Evolutionary conservation across 2,113 vertebrate genomes (phyloP).

Genomic region (Salvelinus alpinus): DNA sequence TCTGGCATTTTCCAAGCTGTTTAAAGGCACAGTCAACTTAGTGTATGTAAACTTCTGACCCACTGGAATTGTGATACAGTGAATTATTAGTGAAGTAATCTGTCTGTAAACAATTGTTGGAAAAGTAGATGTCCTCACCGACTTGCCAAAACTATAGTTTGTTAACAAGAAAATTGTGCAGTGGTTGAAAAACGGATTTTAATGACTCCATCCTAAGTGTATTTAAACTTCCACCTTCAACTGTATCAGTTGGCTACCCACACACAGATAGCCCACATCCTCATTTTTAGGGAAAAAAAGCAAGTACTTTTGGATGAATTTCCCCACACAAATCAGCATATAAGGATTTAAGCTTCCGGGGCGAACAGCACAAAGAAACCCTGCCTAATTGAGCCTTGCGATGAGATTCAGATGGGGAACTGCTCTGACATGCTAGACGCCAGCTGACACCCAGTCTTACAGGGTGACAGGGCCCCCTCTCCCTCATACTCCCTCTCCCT

Average conservation of each 20-base stretch:
- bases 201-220: no score
- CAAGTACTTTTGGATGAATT: neutral
- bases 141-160: no score
- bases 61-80: no score
- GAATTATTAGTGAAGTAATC: no score
- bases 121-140: no score
- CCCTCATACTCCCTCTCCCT: conserved; percentile 30
- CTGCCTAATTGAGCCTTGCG: conserved; percentile 45
- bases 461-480: conserved; percentile 44
- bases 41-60: no score
- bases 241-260: neutral
- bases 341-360: neutral
- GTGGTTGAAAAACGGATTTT: no score
- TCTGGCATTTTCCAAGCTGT: no score
- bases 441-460: conserved; percentile 51
- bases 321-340: neutral
- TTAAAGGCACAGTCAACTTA: no score
- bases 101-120: no score
- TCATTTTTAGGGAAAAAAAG: neutral
- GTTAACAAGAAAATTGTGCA: no score
- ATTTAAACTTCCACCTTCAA: no score
- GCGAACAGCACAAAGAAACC: conserved; percentile 9
- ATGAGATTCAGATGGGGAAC: conserved; percentile 34
- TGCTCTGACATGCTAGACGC: conserved; percentile 35
- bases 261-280: neutral